Evolutionary conservation across 2,797 vertebrate species (phyloP).

Genomic region (Mormyrops attenuatus): DNA sequence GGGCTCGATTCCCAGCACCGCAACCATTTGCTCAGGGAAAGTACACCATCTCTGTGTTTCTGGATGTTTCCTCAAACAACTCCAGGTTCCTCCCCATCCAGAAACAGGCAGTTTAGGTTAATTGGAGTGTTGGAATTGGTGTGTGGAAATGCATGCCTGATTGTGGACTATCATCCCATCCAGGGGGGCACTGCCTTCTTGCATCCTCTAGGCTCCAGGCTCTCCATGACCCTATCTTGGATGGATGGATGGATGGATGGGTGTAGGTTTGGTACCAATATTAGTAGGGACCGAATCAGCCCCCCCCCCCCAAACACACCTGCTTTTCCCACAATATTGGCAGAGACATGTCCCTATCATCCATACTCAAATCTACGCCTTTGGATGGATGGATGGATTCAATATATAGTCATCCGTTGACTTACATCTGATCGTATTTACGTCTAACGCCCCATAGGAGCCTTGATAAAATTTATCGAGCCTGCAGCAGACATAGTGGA

Average conservation of each 20-base stretch:
- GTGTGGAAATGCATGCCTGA: neutral
- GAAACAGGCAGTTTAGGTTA: neutral
- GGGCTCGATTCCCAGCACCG: neutral
- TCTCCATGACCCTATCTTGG: neutral
- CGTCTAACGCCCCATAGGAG: neutral
- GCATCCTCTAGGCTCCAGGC: neutral
- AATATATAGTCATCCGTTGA: neutral
- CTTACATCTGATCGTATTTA: neutral
- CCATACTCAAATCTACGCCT: neutral
- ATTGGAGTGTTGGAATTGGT: neutral
- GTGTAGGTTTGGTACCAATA: neutral
- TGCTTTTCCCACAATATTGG: neutral
- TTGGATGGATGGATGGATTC: neutral
- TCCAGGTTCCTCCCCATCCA: neutral
- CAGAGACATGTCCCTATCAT: neutral
- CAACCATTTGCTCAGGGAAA: neutral
- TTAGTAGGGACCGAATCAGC: neutral
- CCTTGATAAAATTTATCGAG: neutral
- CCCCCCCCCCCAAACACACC: neutral
- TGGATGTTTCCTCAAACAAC: neutral
- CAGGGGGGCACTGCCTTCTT: neutral
- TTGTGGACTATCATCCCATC: neutral
- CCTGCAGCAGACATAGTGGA: neutral
- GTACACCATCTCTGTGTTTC: neutral
- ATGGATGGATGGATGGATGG: neutral